Percentiles rank a stretch among this genome's conserved stretches.
Evolutionary conservation across 2,113 vertebrate species (phyloP).

Genomic region (Oncorhynchus mykiss): DNA sequence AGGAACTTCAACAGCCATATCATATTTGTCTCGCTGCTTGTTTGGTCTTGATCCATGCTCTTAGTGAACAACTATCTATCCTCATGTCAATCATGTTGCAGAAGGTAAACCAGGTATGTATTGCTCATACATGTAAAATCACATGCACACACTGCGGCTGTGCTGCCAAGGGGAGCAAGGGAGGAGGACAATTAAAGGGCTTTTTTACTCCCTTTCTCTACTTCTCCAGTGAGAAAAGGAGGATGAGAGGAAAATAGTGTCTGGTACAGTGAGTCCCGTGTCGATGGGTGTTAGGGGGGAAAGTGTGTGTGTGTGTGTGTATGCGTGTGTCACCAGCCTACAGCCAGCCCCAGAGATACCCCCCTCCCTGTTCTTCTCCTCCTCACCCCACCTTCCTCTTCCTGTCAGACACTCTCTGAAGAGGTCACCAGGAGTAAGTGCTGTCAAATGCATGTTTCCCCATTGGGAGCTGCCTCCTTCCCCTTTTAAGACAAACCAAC

Average conservation of each 20-base stretch:
- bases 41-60: background rate
- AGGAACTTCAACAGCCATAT: background rate
- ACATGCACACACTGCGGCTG: background rate
- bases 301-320: background rate
- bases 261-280: background rate
- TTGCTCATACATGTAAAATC: background rate
- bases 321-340: background rate
- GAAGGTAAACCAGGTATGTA: background rate
- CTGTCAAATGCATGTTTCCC: background rate
- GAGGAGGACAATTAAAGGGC: background rate
- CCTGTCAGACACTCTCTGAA: background rate
- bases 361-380: background rate
- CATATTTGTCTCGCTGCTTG: background rate
- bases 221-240: background rate
- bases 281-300: background rate
- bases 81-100: background rate
- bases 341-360: background rate
- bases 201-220: background rate
- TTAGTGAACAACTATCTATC: background rate
- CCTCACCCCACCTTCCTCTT: background rate
- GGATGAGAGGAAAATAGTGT: background rate
- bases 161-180: background rate
- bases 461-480: background rate
- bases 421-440: conserved; percentile 5
- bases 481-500: background rate